A percentile compares a stretch with the other conserved stretches of the same genome.
These are phyloP conservation scores for Tetraneura akinire DNA, from an alignment of 1,140 invertebrate species.

Conservation along the genomic window DNA sequence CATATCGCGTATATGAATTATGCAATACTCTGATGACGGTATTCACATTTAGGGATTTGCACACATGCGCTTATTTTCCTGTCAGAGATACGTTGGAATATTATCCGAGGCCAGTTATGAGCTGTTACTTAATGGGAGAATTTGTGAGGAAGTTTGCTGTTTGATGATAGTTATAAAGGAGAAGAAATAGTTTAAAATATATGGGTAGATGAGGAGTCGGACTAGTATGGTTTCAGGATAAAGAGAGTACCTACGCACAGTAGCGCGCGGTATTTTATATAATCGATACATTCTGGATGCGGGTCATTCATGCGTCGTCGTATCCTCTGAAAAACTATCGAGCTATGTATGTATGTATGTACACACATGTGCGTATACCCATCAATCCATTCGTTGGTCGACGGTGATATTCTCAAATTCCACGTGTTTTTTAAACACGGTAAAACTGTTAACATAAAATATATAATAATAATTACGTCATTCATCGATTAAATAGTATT, in stretches of 20 bases:
- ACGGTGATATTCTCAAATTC: background rate
- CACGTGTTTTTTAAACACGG: background rate
- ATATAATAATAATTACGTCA: too few relatives aligned
- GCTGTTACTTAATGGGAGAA: conserved; percentile 19
- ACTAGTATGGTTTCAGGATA: too few relatives aligned
- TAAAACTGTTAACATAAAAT: too few relatives aligned
- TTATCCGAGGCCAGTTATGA: conserved; percentile 10
- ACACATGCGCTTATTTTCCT: background rate
- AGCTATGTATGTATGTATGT: background rate
- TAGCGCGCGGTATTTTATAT: conserved; percentile 37
- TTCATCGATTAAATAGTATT: too few relatives aligned
- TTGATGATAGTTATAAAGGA: background rate
- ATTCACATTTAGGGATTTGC: too few relatives aligned
- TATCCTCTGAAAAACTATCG: conserved; percentile 4
- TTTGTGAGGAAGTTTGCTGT: background rate
- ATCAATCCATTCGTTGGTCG: background rate
- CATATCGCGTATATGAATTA: too few relatives aligned
- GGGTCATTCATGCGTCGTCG: conserved; percentile 51
- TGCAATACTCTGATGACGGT: too few relatives aligned
- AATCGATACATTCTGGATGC: conserved; percentile 50
- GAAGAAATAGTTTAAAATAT: background rate
- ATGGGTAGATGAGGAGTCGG: background rate
- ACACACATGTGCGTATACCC: background rate
- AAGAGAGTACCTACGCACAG: conserved; percentile 6
- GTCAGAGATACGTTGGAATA: background rate